Evolutionary conservation across 2,888 invertebrate genomes (phyloP).

Genomic region (Oscheius onirici): DNA sequence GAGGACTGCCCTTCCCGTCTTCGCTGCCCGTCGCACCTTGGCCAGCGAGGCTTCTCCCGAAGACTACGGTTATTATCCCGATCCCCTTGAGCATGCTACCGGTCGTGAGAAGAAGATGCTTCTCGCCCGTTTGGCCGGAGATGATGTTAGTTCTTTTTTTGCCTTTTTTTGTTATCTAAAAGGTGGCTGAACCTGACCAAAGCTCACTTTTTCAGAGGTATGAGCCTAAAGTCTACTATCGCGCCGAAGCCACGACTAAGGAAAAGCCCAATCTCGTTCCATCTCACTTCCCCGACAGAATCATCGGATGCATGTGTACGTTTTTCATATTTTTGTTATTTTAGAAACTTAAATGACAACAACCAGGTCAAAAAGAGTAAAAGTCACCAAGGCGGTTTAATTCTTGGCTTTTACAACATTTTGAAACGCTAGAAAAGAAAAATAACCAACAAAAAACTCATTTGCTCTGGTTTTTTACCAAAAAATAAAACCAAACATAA

Average conservation of each 20-base stretch:
- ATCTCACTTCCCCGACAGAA: constrained; percentile 86
- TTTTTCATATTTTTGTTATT: constrained; percentile 21
- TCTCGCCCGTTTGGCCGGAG: constrained; percentile 85
- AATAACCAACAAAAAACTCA: no score
- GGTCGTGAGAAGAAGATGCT: constrained; percentile 91
- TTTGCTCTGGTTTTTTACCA: no score
- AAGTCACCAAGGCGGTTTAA: no score
- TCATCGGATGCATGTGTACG: constrained; percentile 90
- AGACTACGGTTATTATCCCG: constrained; percentile 76
- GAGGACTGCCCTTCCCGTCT: constrained; percentile 42
- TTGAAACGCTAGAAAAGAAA: no score
- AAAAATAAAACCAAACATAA: no score
- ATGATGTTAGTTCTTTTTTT: constrained; percentile 77
- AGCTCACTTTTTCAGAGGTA: constrained; percentile 69
- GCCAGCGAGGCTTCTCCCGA: constrained; percentile 70
- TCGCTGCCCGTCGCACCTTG: constrained; percentile 50
- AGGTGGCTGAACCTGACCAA: neutral
- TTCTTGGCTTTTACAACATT: no score
- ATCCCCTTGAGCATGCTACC: constrained; percentile 90
- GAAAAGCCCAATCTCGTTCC: constrained; percentile 88
- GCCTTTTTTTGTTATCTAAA: neutral
- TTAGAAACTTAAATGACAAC: neutral
- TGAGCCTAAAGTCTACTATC: constrained; percentile 71
- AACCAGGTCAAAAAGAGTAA: neutral
- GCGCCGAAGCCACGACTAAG: constrained; percentile 79